These are phyloP conservation scores for Psococerastis gibbosa DNA, from an alignment of 2,888 invertebrate species.

Conservation along the genomic window DNA sequence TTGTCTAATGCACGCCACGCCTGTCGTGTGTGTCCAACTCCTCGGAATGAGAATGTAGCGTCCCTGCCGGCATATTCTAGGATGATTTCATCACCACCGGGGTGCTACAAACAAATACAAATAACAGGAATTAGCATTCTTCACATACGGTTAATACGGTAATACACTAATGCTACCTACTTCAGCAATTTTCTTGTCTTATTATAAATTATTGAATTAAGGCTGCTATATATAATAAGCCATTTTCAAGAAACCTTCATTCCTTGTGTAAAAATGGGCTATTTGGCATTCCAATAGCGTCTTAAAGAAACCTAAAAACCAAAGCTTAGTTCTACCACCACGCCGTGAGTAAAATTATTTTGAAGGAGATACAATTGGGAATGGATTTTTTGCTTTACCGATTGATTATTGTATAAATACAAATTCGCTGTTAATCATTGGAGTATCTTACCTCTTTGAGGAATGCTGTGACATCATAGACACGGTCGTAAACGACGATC, in stretches of 20 bases:
- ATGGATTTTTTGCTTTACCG: too few relatives aligned
- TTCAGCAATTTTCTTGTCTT: background rate
- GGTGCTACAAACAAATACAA: constrained; percentile 37
- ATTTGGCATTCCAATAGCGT: too few relatives aligned
- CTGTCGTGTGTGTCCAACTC: constrained; percentile 52
- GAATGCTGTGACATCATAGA: constrained; percentile 65
- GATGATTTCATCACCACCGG: constrained; percentile 64
- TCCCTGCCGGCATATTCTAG: constrained; percentile 71
- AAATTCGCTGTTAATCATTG: background rate
- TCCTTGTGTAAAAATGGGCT: too few relatives aligned
- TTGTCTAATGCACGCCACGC: constrained; percentile 44
- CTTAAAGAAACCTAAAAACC: too few relatives aligned
- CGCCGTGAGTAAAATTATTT: too few relatives aligned
- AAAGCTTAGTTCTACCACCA: too few relatives aligned
- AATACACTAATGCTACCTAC: background rate
- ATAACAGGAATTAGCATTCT: background rate
- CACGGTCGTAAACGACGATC: constrained; percentile 71
- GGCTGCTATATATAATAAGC: too few relatives aligned
- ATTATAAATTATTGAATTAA: background rate
- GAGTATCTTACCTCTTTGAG: constrained; percentile 36
- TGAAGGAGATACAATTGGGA: too few relatives aligned
- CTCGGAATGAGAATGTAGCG: constrained; percentile 62
- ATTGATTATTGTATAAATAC: too few relatives aligned
- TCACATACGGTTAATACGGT: background rate
- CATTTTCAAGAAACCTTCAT: too few relatives aligned